Evolutionary conservation across 2,888 invertebrate species (phyloP).

Genomic region (Hartigia nigra): DNA sequence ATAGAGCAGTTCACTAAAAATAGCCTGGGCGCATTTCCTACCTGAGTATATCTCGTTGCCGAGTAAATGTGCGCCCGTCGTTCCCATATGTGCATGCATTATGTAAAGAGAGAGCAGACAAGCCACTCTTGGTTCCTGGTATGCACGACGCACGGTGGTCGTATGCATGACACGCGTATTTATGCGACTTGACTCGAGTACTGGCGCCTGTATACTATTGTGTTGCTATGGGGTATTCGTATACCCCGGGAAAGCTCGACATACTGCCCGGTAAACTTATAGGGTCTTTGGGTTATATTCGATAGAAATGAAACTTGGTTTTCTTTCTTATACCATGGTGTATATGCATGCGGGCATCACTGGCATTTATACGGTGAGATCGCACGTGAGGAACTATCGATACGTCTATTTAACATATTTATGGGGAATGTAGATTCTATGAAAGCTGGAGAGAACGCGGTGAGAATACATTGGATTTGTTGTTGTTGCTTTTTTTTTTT

Average conservation of each 20-base stretch:
- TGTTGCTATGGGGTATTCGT: constrained; percentile 25
- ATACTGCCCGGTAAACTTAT: neutral
- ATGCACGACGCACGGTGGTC: constrained; percentile 2
- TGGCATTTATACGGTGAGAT: neutral
- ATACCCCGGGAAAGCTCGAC: constrained; percentile 14
- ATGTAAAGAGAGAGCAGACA: constrained; percentile 18
- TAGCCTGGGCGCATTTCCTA: constrained; percentile 15
- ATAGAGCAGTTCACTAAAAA: constrained; percentile 37
- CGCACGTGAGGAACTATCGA: neutral
- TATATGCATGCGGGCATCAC: neutral
- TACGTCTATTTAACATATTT: neutral
- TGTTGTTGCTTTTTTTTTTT: neutral
- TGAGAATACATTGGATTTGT: neutral
- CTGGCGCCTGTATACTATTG: constrained; percentile 33
- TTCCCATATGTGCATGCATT: constrained; percentile 8
- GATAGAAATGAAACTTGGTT: neutral
- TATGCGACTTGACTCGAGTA: constrained; percentile 38
- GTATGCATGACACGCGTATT: constrained; percentile 36
- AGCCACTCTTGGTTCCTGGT: constrained; percentile 1
- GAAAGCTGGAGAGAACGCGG: neutral
- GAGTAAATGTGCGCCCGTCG: neutral
- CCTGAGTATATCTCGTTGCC: neutral
- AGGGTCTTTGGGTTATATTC: neutral
- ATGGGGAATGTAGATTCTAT: neutral
- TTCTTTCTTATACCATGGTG: neutral